Percentiles rank a stretch among this genome's conserved stretches.
phyloP scores from a whole-genome alignment of 2,797 vertebrate species.

The Lates japonicus region DNA sequence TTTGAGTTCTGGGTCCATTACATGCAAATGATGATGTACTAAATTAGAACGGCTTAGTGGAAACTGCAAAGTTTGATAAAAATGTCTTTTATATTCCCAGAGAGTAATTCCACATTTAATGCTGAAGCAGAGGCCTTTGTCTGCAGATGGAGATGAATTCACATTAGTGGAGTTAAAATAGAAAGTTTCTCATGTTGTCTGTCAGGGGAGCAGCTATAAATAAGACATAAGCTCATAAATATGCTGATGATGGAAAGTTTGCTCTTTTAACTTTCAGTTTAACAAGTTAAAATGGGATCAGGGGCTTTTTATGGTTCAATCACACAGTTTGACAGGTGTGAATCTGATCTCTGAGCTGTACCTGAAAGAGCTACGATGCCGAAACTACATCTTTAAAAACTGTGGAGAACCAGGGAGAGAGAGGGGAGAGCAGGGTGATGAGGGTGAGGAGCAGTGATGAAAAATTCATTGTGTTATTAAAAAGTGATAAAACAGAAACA shows the following conservation, averaged over 20 bases:
- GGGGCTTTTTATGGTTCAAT: not conserved
- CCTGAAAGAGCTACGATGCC: not conserved
- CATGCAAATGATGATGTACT: constrained; percentile 48
- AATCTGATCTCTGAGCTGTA: not conserved
- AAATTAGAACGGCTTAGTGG: constrained; percentile 43
- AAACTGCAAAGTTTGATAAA: constrained; percentile 33
- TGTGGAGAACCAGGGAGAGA: not conserved
- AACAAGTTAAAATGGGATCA: not conserved
- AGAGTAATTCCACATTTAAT: constrained; percentile 5
- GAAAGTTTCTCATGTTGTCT: constrained; percentile 16
- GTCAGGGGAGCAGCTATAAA: constrained; percentile 30
- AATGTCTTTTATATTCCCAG: not conserved
- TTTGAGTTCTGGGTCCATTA: constrained; percentile 9
- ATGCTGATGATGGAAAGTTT: not conserved
- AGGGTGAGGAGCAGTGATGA: not conserved
- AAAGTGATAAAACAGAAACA: not conserved
- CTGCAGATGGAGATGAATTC: constrained; percentile 10
- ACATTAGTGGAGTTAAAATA: constrained; percentile 17
- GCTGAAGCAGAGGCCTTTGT: constrained; percentile 3
- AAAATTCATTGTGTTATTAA: not conserved
- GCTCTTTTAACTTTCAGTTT: not conserved
- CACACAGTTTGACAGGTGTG: not conserved
- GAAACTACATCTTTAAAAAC: not conserved
- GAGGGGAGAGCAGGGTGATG: not conserved
- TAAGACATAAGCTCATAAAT: constrained; percentile 34